Evolutionary conservation across 2,797 vertebrate species (phyloP), one percentile per base, ranked within the genome.

Genomic region (Tauraco hartlaubi): DNA sequence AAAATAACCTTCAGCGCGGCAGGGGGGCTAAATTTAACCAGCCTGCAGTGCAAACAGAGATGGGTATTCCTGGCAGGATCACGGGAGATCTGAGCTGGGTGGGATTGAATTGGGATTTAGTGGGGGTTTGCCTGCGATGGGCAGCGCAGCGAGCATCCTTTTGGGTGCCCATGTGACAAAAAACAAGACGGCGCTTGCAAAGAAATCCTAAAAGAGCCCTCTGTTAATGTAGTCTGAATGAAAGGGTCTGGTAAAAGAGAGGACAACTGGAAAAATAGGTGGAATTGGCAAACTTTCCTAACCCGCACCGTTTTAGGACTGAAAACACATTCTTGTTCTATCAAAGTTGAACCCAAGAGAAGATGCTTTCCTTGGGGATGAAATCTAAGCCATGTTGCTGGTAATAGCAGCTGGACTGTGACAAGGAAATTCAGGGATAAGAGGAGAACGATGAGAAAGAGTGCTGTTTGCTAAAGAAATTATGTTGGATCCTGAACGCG

Each of bases 201-300:
- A 46, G 69, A 15, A 29, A 64, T 17, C 17, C 0, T 6, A 13
- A 43, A 82, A 10, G 3, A 37, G 25, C 35, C 6, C 11, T 22
- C 14, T 0, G 5, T 14, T 6, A 3, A 5, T 0, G 9, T 10
- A 1, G 4, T 4, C 2, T 1, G 73, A 21, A 13, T 1, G 31
- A 44, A 80, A 41, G 44, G 59, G 12, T 59, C 63, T 15, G 4
- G 31, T 14, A 14, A 33, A 39, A 68, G 71, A 52, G 58, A 14
- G 4, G 5, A 6, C 1, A 1, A 4, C 12, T 10, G 43, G 25
- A 33, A 77, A 93, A 86, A 15, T 0, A 18, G 26, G 41, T 28
- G 17, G 68, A 72, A 14, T 5, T 5, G 54, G 58, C 2, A 18
- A 72, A 81, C n/a, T 66, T 63, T 17, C 73, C 66, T 3, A 33